Base-by-base conservation (phyloP, 92 coral and sea anemone genomes). In the Actinostola sp. region DNA sequence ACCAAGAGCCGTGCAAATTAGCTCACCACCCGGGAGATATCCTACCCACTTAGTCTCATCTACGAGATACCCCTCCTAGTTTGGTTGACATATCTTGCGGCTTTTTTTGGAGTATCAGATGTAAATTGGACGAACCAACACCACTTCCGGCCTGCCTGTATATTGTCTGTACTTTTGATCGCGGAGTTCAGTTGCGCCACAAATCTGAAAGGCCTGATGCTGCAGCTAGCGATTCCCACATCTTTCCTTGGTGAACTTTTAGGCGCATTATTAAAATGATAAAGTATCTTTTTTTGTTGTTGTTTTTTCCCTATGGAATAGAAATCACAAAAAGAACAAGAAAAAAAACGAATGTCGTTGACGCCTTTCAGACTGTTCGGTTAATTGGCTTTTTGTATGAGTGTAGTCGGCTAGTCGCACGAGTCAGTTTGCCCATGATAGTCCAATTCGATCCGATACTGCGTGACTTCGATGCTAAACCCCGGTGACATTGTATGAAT, bases 351-450 rank as follows among this genome's bases (percentile, higher is more conserved):
- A 0, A 43, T 24, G 19, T 39, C 28, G 62, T 52, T 68, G 74
- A 68, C 74, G 74, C 74, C 74, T 68, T 3, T 21, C 15, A 55
- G 74, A 48, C 74, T 68, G 50, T 67, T 56, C 15, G 1, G 15
- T 12, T 68, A 68, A 68, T 68, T 51, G 56, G 12, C 49, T 31
- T 68, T n/a, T n/a, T 68, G 74, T 57, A 50, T 17, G 1, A n/a
- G 29, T 35, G 39, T 25, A 68, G 74, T 51, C 74, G 56, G 16
- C 8, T 32, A 26, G 74, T 68, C 74, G 57, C 74, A 68, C 74
- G 57, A 68, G 74, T 32, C 16, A 3, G 23, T 8, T 28, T 20
- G 60, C 21, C 31, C 30, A 53, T 24, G 25, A 24, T 14, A 2
- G 7, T 21, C 7, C 32, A 3, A 28, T 53, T 21, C 60, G 60